phyloP scores from a whole-genome alignment of 37 sponge, comb jelly and placozoan species.

The Chondrilla cf. caribensis region DNA sequence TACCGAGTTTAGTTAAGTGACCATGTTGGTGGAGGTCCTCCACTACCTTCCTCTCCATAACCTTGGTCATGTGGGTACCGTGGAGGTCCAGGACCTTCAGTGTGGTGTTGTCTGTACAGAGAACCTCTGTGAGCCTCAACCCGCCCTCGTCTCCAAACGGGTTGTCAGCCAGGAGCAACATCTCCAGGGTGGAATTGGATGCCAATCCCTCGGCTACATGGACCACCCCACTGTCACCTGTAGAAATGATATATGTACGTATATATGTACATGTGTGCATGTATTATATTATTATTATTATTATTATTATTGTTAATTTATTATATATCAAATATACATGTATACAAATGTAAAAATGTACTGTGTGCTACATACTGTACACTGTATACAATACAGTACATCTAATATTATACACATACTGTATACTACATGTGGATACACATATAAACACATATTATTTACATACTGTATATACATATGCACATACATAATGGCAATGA shows the following conservation, averaged over 20 bases:
- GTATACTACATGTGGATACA: neutral
- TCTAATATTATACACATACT: no score
- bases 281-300: no score
- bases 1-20: constrained; percentile 54
- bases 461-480: no score
- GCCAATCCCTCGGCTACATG: constrained; percentile 55
- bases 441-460: constrained; percentile 6
- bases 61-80: constrained; percentile 41
- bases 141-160: constrained; percentile 90
- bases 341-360: no score
- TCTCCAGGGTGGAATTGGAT: constrained; percentile 68
- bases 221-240: constrained; percentile 75
- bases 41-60: constrained; percentile 43
- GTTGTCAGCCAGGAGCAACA: constrained; percentile 79
- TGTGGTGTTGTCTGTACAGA: constrained; percentile 60
- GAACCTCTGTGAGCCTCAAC: constrained; percentile 38
- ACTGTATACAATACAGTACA: no score
- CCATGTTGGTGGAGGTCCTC: constrained; percentile 44
- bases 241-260: neutral
- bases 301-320: neutral
- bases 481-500: no score
- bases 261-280: neutral
- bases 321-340: neutral
- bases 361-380: no score
- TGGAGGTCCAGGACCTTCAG: constrained; percentile 61